Conservation (phyloP, 2,888 invertebrate genomes). For the Yponomeuta evonymella region DNA sequence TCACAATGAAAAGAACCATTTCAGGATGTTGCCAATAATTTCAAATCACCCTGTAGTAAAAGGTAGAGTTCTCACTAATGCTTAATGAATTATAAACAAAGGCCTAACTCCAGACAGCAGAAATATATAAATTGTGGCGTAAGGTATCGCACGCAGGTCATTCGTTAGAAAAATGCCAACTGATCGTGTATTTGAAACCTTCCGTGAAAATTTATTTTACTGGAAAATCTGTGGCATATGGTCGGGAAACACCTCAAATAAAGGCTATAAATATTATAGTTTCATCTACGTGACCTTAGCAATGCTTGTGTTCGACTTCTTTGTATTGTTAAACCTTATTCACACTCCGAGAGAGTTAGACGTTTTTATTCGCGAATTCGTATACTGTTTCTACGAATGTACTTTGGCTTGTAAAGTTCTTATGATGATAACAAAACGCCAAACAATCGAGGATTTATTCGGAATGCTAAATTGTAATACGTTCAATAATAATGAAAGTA, state of each 20-base stretch:
- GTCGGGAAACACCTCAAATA: neutral
- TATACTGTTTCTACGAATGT: neutral
- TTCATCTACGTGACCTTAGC: neutral
- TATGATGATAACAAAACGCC: neutral
- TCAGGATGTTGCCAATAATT: too few relatives aligned
- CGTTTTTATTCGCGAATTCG: neutral
- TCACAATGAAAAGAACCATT: too few relatives aligned
- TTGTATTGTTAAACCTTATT: neutral
- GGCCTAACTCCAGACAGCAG: too few relatives aligned
- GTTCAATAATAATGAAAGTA: neutral
- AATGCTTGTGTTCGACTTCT: neutral
- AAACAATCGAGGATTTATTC: neutral
- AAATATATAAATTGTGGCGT: too few relatives aligned
- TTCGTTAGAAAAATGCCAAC: neutral
- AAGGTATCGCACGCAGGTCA: too few relatives aligned
- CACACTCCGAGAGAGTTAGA: neutral
- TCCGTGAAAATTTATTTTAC: neutral
- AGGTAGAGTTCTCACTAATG: too few relatives aligned
- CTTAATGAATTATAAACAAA: too few relatives aligned
- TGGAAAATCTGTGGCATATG: neutral
- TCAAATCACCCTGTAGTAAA: too few relatives aligned
- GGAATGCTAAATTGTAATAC: neutral
- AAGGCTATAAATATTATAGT: neutral
- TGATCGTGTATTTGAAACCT: neutral
- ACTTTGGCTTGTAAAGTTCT: neutral